A percentile compares a stretch with the other conserved stretches of the same genome.
These are phyloP conservation scores for Euborellia annulipes DNA, from an alignment of 1,140 invertebrate genomes.

Conservation along the genomic window DNA sequence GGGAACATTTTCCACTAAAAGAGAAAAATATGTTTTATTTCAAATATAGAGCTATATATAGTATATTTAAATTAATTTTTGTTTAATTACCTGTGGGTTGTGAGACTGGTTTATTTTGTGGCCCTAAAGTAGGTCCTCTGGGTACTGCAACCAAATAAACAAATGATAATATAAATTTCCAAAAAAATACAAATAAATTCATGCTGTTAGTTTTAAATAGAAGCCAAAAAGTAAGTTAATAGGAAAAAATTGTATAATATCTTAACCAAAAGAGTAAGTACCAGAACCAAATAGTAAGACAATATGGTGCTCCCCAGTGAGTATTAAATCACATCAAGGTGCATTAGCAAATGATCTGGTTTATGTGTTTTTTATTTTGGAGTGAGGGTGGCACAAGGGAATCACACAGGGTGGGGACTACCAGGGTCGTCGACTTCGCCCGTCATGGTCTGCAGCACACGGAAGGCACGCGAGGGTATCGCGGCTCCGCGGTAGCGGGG, in stretches of 20 bases:
- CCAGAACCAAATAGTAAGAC: no score
- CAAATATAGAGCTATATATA: no score
- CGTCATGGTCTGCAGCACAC: conserved; percentile 44
- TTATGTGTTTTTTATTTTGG: background rate
- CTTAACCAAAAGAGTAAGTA: no score
- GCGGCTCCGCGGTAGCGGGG: conserved; percentile 45
- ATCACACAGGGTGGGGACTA: conserved; percentile 7
- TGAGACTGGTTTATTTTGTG: background rate
- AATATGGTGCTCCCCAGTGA: no score
- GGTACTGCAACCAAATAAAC: conserved; percentile 1
- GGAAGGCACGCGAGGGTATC: conserved; percentile 54
- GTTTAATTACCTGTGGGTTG: conserved; percentile 4
- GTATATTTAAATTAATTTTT: no score
- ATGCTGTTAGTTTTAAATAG: background rate
- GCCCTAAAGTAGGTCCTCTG: background rate
- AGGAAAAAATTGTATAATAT: no score
- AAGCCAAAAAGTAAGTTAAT: background rate
- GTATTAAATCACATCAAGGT: no score
- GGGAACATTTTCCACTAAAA: conserved; percentile 20
- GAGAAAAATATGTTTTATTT: background rate
- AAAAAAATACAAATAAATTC: background rate
- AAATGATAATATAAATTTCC: background rate
- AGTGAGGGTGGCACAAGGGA: conserved; percentile 3
- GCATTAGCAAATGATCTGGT: no score
- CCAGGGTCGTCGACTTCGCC: conserved; percentile 24